Conservation (phyloP, 2,113 vertebrate species). For the Entelurus aequoreus region DNA sequence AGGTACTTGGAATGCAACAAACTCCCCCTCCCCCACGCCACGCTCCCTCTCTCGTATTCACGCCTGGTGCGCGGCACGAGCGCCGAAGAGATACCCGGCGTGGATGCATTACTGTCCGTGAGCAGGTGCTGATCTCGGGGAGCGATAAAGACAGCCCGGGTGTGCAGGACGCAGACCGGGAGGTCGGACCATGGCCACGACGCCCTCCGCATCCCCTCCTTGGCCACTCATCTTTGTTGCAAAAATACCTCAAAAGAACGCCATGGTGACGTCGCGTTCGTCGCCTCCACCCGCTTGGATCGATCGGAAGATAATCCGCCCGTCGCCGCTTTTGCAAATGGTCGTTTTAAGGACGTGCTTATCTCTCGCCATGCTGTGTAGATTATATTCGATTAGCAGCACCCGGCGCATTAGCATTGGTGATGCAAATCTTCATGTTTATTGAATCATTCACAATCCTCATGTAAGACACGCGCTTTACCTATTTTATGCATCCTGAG, state of each 20-base stretch:
- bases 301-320: conserved; percentile 64
- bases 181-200: conserved; percentile 46
- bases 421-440: conserved; percentile 5
- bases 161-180: conserved; percentile 55
- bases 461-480: too few relatives aligned
- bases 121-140: conserved; percentile 73
- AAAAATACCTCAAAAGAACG: conserved; percentile 5
- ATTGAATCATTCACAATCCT: not conserved
- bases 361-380: conserved; percentile 52
- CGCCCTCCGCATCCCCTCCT: conserved; percentile 45
- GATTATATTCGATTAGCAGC: conserved; percentile 45
- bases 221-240: conserved; percentile 14
- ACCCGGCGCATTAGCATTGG: conserved; percentile 32
- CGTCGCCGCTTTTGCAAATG: conserved; percentile 64
- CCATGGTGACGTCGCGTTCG: conserved; percentile 39
- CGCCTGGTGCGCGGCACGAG: conserved; percentile 55
- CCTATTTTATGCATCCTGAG: too few relatives aligned
- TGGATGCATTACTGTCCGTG: conserved; percentile 70
- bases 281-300: conserved; percentile 41
- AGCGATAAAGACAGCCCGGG: conserved; percentile 68
- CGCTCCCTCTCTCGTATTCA: conserved; percentile 38
- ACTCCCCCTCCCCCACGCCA: conserved; percentile 7
- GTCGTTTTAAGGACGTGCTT: conserved; percentile 69
- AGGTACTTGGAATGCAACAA: conserved; percentile 33
- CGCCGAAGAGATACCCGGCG: conserved; percentile 60